Conservation (phyloP, 35 echinoderm and acorn worm species). For the Amphiura filiformis region DNA sequence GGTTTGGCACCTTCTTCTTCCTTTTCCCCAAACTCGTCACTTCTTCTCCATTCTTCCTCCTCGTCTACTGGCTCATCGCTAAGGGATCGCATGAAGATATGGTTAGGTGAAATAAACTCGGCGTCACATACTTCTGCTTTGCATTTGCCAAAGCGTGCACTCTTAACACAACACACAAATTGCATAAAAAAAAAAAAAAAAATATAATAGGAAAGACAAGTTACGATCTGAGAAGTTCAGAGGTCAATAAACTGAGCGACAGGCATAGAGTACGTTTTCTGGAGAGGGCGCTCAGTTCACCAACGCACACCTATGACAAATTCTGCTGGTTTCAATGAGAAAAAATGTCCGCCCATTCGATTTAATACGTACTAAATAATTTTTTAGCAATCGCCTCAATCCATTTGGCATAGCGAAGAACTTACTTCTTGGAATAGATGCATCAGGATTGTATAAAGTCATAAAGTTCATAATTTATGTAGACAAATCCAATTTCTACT, state of each 20-base stretch:
- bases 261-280: not conserved
- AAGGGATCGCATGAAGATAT: conserved; percentile 40
- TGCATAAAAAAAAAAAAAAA: conserved; percentile 29
- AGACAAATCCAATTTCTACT: too few species aligned
- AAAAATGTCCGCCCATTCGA: too few species aligned
- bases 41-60: conserved; percentile 11
- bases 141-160: conserved; percentile 44
- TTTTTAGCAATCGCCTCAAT: too few species aligned
- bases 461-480: too few species aligned
- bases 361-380: too few species aligned
- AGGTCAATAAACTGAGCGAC: not conserved
- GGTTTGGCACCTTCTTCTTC: conserved; percentile 8
- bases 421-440: too few species aligned
- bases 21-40: not conserved
- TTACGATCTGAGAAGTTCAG: too few species aligned
- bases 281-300: too few species aligned
- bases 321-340: too few species aligned
- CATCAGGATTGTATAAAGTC: too few species aligned
- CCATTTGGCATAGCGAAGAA: too few species aligned
- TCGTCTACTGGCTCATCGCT: conserved; percentile 5
- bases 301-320: too few species aligned
- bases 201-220: not conserved
- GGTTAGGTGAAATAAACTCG: conserved; percentile 18
- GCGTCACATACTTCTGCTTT: conserved; percentile 49
- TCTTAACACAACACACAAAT: conserved; percentile 43